Conservation (phyloP, 2,797 vertebrate species). For the Avahi laniger region DNA sequence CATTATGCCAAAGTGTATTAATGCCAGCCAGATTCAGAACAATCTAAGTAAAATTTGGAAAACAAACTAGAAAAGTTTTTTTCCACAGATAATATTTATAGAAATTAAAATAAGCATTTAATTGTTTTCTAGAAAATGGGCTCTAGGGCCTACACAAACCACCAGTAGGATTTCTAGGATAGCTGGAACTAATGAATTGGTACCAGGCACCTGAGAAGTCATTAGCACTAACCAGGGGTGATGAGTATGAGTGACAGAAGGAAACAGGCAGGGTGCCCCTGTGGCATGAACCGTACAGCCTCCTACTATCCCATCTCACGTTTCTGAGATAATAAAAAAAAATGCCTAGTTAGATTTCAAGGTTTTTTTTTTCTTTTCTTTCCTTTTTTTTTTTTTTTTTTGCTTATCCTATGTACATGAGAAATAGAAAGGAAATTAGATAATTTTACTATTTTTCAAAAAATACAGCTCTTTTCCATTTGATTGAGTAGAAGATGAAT, state of each 20-base stretch:
- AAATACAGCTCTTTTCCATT: not conserved
- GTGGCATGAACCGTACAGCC: not conserved
- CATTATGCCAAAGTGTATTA: constrained; percentile 30
- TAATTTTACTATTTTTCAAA: constrained; percentile 19
- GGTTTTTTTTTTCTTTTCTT: not conserved
- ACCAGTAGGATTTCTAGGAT: not conserved
- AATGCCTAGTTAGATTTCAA: not conserved
- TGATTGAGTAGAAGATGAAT: not conserved
- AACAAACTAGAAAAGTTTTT: not conserved
- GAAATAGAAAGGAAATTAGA: not conserved
- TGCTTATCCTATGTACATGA: not conserved
- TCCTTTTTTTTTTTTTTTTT: not conserved
- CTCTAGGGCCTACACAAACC: not conserved
- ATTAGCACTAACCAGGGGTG: not conserved
- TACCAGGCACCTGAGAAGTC: not conserved
- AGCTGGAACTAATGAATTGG: not conserved
- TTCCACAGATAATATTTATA: not conserved
- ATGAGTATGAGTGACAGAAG: not conserved
- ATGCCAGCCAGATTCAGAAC: constrained; percentile 36
- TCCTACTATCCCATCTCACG: not conserved
- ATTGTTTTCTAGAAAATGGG: constrained; percentile 14
- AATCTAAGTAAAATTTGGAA: constrained; percentile 13
- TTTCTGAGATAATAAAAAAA: not conserved
- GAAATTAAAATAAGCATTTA: constrained; percentile 2
- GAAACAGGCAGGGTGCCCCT: not conserved